Percentiles rank a stretch among this genome's conserved stretches.
Conservation (phyloP, 1,140 invertebrate species). For the Brachionus calyciflorus region DNA sequence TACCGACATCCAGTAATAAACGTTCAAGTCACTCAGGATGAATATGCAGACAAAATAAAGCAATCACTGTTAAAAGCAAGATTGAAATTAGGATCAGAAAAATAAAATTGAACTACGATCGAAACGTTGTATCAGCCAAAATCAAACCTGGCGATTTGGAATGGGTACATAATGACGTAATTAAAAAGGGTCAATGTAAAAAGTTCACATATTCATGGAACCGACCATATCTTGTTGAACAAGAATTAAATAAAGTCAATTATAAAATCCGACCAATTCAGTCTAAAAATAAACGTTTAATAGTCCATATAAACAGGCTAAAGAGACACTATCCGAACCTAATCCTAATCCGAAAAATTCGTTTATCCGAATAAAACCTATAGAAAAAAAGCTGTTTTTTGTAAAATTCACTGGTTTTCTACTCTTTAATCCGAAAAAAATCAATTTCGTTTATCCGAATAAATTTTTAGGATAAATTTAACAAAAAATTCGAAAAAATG, state of each 20-base stretch:
- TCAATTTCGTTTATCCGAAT: too few species aligned
- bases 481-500: too few species aligned
- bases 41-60: not conserved
- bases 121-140: not conserved
- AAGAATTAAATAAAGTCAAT: not conserved
- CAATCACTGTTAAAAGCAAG: not conserved
- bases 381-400: too few species aligned
- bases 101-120: slow-evolving; percentile 15
- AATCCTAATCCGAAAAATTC: too few species aligned
- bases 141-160: not conserved
- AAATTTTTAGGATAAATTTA: too few species aligned
- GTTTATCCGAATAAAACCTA: too few species aligned
- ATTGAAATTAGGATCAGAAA: not conserved
- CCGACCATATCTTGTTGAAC: not conserved
- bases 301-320: not conserved
- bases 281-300: not conserved
- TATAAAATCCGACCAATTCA: not conserved
- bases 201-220: not conserved
- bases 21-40: not conserved
- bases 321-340: slow-evolving; percentile 3
- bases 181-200: slow-evolving; percentile 4
- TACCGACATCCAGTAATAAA: not conserved
- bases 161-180: not conserved
- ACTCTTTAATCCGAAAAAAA: too few species aligned
- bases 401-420: too few species aligned